phyloP scores from a whole-genome alignment of 2,113 vertebrate species.

The Chauna torquata region DNA sequence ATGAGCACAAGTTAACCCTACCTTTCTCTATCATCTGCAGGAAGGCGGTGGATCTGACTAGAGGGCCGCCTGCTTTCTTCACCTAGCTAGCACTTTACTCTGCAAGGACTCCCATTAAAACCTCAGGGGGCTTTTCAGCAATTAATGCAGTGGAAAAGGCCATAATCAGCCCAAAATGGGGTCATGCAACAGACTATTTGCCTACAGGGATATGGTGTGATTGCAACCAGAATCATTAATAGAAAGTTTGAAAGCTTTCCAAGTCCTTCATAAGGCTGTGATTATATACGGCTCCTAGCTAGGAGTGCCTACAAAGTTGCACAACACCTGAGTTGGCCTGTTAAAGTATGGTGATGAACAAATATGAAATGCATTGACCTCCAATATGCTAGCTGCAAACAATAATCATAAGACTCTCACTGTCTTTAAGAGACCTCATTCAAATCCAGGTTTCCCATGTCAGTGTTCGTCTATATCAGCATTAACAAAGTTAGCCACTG shows the following conservation, averaged over 20 bases:
- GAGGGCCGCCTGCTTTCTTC: neutral
- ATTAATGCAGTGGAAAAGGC: constrained; percentile 15
- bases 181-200: neutral
- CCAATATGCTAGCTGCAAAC: neutral
- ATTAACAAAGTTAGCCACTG: neutral
- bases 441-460: neutral
- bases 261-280: neutral
- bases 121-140: neutral
- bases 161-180: neutral
- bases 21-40: neutral
- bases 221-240: neutral
- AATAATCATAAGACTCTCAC: neutral
- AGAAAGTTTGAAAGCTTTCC: constrained; percentile 25
- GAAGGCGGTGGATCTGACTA: neutral
- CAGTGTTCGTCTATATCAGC: neutral
- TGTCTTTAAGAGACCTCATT: neutral
- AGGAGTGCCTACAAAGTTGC: neutral
- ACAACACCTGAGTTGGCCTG: neutral
- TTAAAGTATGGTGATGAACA: neutral
- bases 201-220: neutral
- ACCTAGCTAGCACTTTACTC: neutral
- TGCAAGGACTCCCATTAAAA: constrained; percentile 6
- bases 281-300: neutral
- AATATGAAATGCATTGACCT: neutral
- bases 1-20: accelerated